Evolutionary conservation across 2,888 invertebrate genomes (phyloP), one percentile per base, ranked within the genome.

Genomic region (Acronicta leporina): DNA sequence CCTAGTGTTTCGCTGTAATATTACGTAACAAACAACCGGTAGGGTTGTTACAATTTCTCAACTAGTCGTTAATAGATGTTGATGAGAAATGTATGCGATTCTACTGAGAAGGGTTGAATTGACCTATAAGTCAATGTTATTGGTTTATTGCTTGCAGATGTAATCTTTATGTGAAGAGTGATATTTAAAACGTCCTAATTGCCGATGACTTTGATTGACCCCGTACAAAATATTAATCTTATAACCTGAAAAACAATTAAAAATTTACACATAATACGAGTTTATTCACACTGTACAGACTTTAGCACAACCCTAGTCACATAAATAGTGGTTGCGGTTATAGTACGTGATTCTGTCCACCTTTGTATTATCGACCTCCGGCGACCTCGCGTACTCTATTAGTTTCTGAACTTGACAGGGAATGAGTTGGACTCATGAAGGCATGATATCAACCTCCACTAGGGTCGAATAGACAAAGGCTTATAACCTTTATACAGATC

Each of bases 381-480:
- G 15, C 61, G 76, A 74, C 82, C 83, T 82, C 77, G 76, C 62
- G 59, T 65, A 59, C 69, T 77, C 65, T 63, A 78, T 80, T 79
- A 76, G 48, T 51, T 55, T 57, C 51, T 82, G 81, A 83, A 80
- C 83, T 83, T 83, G 81, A 68, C 66, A 67, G 74, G 68, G 49
- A 53, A 48, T 63, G 69, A 76, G 64, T 72, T 50, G 44, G 25
- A 51, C 14, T 33, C 20, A 63, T 62, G 68, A 60, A 64, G 52
- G 73, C 63, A 68, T 62, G 54, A 38, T 64, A 73, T 55, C 60
- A 63, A 81, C 83, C 83, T 79, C 68, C 60, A 8, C 15, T 52
- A 60, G 60, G 73, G 75, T 69, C 66, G 49, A 11, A 7, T 16
- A 11, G 60, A 76, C 79, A 77, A 76, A 54, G 60, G 63, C 14